Percentiles rank a stretch among this genome's conserved stretches.
Evolutionary conservation across 2,888 invertebrate species (phyloP).

Genomic region (Meteorus colon): DNA sequence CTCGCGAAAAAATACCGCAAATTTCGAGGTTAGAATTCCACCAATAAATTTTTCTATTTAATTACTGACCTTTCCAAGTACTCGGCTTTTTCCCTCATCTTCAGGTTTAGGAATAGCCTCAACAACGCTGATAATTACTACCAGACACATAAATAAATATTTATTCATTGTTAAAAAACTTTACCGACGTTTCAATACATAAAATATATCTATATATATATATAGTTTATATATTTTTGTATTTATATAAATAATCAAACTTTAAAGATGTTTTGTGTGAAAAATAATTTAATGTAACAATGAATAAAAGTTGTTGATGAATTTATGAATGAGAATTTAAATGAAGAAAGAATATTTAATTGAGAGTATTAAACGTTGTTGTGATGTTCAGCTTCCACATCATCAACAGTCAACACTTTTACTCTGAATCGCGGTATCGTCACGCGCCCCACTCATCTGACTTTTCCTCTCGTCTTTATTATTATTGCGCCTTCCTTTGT

Average conservation of each 20-base stretch:
- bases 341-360: background rate
- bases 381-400: conserved; percentile 49
- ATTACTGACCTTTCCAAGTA: conserved; percentile 75
- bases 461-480: background rate
- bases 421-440: background rate
- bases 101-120: conserved; percentile 84
- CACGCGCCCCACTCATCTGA: conserved; percentile 6
- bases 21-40: conserved; percentile 14
- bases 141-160: conserved; percentile 23
- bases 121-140: conserved; percentile 57
- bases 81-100: conserved; percentile 77
- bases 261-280: background rate
- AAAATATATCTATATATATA: background rate
- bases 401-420: conserved; percentile 38
- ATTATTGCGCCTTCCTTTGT: background rate
- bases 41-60: background rate
- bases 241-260: background rate
- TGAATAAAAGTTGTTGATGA: no score
- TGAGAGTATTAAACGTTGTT: conserved; percentile 24
- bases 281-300: background rate
- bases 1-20: background rate
- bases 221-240: no score
- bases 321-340: no score
- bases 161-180: conserved; percentile 19
- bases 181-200: background rate